These are phyloP conservation scores for Ricordea florida DNA, from an alignment of 92 coral and sea anemone species.

Conservation along the genomic window DNA sequence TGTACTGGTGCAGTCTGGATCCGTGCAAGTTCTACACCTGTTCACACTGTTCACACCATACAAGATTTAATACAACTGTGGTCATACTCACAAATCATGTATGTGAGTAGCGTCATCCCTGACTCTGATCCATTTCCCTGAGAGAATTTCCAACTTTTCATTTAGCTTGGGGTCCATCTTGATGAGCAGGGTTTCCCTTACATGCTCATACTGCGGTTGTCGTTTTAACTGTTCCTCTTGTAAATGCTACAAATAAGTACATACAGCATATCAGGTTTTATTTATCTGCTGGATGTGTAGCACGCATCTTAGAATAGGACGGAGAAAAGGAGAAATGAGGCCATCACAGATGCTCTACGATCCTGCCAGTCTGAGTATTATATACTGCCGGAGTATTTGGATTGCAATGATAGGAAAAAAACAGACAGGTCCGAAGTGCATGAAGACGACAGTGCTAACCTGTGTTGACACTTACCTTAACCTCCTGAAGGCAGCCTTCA, in stretches of 20 bases:
- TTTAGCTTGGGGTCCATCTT: conserved; percentile 76
- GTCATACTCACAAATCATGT: conserved; percentile 74
- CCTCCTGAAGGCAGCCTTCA: conserved; percentile 62
- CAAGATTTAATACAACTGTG: background rate
- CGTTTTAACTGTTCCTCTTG: conserved; percentile 63
- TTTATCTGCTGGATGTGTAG: too few species aligned
- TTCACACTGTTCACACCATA: too few species aligned
- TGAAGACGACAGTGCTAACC: background rate
- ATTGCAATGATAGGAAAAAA: too few species aligned
- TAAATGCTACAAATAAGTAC: background rate
- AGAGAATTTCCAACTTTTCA: conserved; percentile 63
- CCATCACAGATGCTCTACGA: too few species aligned
- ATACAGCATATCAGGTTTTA: too few species aligned
- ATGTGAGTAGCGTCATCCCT: conserved; percentile 49
- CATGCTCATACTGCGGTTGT: conserved; percentile 72
- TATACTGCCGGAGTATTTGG: too few species aligned
- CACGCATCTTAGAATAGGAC: too few species aligned
- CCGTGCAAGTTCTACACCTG: too few species aligned
- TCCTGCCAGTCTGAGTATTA: too few species aligned
- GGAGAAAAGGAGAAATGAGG: too few species aligned
- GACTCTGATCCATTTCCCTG: conserved; percentile 71
- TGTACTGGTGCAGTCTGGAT: too few species aligned
- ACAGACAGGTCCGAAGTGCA: background rate
- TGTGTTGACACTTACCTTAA: conserved; percentile 52
- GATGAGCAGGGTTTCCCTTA: conserved; percentile 34